Percentiles rank a stretch among this genome's conserved stretches.
phyloP scores from a whole-genome alignment of 2,888 invertebrate species.

The Dynastes maya region DNA sequence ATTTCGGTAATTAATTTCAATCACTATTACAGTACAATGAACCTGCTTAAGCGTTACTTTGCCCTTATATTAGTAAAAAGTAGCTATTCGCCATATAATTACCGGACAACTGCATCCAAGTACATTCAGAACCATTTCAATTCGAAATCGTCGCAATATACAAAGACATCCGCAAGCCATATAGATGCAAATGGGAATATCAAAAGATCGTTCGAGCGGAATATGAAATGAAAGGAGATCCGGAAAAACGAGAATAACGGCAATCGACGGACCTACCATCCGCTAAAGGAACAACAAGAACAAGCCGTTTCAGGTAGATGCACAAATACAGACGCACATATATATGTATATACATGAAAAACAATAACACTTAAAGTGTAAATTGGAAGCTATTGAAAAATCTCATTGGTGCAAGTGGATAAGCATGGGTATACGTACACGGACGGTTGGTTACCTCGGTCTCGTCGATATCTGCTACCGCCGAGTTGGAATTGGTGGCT shows the following conservation, averaged over 20 bases:
- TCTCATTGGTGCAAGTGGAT: constrained; percentile 57
- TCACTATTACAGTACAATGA: no score
- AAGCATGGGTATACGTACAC: background rate
- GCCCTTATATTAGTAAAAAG: no score
- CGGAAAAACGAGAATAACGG: constrained; percentile 4
- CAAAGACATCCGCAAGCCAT: constrained; percentile 4
- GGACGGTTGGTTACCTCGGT: constrained; percentile 46
- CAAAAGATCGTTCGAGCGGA: constrained; percentile 18
- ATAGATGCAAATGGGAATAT: constrained; percentile 34
- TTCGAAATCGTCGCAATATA: background rate
- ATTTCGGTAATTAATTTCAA: no score
- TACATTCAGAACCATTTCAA: constrained; percentile 1
- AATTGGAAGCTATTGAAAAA: constrained; percentile 63
- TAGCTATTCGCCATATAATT: no score
- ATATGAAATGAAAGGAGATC: constrained; percentile 23
- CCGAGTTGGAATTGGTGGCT: constrained; percentile 58
- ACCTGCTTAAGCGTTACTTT: no score
- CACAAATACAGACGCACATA: background rate
- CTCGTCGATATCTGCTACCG: constrained; percentile 56
- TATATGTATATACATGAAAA: constrained; percentile 41
- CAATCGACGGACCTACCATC: constrained; percentile 26
- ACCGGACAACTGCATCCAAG: background rate
- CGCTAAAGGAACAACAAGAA: background rate
- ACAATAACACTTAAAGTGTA: constrained; percentile 60
- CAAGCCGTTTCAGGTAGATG: constrained; percentile 20